phyloP scores from a whole-genome alignment of 2,888 invertebrate genomes.

The Orthonychiurus folsomi region DNA sequence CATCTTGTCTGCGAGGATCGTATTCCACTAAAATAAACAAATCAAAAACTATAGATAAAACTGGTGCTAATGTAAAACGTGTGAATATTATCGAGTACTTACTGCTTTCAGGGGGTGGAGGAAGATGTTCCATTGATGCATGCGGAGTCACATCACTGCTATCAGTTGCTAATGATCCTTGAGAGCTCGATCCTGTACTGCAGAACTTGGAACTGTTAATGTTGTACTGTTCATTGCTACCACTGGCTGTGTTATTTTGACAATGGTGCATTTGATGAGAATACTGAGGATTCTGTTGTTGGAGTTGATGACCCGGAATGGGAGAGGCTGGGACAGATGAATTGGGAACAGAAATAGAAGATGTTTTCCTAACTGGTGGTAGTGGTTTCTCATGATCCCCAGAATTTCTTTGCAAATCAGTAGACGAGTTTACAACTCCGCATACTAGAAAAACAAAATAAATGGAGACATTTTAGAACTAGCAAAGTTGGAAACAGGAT shows the following conservation, averaged over 20 bases:
- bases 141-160: constrained; percentile 41
- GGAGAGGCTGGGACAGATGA: constrained; percentile 20
- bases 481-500: neutral
- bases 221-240: constrained; percentile 42
- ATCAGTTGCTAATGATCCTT: constrained; percentile 34
- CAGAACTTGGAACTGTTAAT: constrained; percentile 15
- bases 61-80: too few species aligned
- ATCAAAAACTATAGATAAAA: constrained; percentile 63
- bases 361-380: constrained; percentile 73
- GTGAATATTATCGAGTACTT: too few species aligned
- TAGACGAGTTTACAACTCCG: constrained; percentile 44
- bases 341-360: constrained; percentile 47
- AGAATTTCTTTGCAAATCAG: constrained; percentile 53
- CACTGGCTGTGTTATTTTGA: neutral
- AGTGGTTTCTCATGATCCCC: constrained; percentile 57
- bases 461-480: constrained; percentile 13
- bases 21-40: too few species aligned
- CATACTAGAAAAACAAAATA: constrained; percentile 41
- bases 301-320: constrained; percentile 16
- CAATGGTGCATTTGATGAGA: constrained; percentile 9
- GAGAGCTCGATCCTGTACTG: constrained; percentile 13
- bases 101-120: constrained; percentile 70
- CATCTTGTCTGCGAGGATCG: too few species aligned
- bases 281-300: constrained; percentile 15
- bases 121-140: constrained; percentile 53